These are phyloP conservation scores for Heteronetta atricapilla DNA, from an alignment of 2,113 vertebrate species.

Conservation along the genomic window DNA sequence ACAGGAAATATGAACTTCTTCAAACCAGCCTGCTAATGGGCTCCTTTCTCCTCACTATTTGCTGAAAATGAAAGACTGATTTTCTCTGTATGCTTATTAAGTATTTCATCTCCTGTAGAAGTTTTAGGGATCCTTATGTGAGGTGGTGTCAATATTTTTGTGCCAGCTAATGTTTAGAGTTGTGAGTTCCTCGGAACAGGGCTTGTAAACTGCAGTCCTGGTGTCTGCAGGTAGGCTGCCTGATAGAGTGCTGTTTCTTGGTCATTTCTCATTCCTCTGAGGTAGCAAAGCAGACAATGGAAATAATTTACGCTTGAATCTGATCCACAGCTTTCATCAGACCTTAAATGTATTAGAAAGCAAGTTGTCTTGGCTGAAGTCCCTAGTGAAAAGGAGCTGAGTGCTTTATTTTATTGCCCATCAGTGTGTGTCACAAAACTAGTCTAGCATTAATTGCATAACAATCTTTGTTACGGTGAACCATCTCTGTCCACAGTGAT, in stretches of 20 bases:
- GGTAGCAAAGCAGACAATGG: constrained; percentile 19
- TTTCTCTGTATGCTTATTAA: not conserved
- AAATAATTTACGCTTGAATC: constrained; percentile 30
- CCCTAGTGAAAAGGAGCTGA: not conserved
- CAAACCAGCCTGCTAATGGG: not conserved
- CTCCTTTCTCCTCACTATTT: not conserved
- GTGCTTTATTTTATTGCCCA: not conserved
- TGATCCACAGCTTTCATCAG: constrained; percentile 14
- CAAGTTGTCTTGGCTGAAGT: constrained; percentile 20
- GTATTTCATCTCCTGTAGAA: not conserved
- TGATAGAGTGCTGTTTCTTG: not conserved
- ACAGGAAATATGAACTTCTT: not conserved
- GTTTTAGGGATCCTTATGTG: not conserved
- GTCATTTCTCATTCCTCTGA: constrained; percentile 4
- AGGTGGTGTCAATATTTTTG: not conserved
- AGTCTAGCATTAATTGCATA: constrained; percentile 4
- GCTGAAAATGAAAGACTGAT: not conserved
- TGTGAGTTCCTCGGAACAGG: not conserved
- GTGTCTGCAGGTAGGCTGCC: constrained; percentile 2
- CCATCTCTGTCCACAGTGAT: not conserved
- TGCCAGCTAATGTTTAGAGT: not conserved
- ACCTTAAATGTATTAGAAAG: not conserved
- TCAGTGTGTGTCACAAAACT: not conserved
- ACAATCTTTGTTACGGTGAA: not conserved
- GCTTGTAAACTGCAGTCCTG: not conserved